A percentile compares a stretch with the other conserved stretches of the same genome.
These are phyloP conservation scores for Balaenoptera acutorostrata DNA, from an alignment of 2,113 vertebrate genomes.

Conservation along the genomic window DNA sequence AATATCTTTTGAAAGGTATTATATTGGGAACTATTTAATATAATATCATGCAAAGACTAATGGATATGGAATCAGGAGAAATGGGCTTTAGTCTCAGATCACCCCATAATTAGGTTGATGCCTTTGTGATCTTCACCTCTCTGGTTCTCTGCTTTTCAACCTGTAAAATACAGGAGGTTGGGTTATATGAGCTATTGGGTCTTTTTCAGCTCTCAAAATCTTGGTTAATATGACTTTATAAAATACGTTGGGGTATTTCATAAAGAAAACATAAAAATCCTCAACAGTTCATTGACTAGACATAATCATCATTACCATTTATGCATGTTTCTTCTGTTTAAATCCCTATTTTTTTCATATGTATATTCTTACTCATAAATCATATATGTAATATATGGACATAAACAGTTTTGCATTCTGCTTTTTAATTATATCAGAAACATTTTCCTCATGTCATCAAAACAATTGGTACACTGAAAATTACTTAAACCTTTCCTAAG, in stretches of 20 bases:
- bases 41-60: not conserved
- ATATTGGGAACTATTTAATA: not conserved
- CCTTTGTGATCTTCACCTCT: not conserved
- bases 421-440: too few relatives aligned
- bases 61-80: not conserved
- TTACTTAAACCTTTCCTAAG: slow-evolving; percentile 3
- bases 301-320: not conserved
- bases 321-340: not conserved
- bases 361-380: too few relatives aligned
- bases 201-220: not conserved
- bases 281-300: not conserved
- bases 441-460: too few relatives aligned
- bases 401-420: too few relatives aligned
- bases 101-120: not conserved
- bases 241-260: not conserved
- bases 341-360: not conserved
- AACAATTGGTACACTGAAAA: not conserved
- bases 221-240: not conserved
- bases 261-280: not conserved
- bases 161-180: not conserved
- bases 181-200: not conserved
- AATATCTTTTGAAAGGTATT: not conserved
- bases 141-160: not conserved
- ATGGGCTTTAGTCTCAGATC: not conserved
- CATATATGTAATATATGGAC: too few relatives aligned